Percentiles rank a stretch among this genome's conserved stretches.
Conservation (phyloP, 2,888 invertebrate genomes). For the Smittia aterrima region DNA sequence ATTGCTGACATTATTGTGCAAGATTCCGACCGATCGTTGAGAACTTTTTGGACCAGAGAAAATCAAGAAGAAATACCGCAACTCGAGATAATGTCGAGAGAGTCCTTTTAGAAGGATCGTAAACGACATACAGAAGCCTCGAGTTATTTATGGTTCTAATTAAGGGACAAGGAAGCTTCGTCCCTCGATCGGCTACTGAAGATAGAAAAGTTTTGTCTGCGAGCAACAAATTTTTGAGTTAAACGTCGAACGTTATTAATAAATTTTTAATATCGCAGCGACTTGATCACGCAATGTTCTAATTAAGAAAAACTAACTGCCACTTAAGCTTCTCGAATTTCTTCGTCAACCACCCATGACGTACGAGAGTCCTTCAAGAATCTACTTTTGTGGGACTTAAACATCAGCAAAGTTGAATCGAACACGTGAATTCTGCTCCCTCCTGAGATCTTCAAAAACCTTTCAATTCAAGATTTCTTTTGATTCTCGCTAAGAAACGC, state of each 20-base stretch:
- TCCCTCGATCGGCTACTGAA: not conserved
- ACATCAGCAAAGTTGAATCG: not conserved
- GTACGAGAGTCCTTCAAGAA: not conserved
- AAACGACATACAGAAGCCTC: not conserved
- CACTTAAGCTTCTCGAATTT: not conserved
- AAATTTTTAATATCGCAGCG: not conserved
- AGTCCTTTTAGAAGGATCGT: constrained; percentile 22
- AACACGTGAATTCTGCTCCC: constrained; percentile 40
- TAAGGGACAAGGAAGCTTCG: constrained; percentile 5
- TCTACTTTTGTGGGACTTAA: not conserved
- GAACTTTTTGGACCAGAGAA: not conserved
- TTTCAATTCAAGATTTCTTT: not conserved
- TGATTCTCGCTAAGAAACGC: not conserved
- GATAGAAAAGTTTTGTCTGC: not conserved
- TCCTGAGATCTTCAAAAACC: constrained; percentile 15
- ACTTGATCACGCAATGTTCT: constrained; percentile 13
- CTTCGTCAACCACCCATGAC: not conserved
- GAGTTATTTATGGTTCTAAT: constrained; percentile 30
- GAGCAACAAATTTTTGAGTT: not conserved
- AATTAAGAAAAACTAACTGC: constrained; percentile 5
- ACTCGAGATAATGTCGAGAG: not conserved
- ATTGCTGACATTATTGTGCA: constrained; percentile 14
- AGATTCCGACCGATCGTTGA: not conserved
- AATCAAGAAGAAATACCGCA: constrained; percentile 1
- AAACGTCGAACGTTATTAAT: not conserved